These are phyloP conservation scores for Palaemon carinicauda DNA, from an alignment of 1,140 invertebrate genomes.

Conservation along the genomic window DNA sequence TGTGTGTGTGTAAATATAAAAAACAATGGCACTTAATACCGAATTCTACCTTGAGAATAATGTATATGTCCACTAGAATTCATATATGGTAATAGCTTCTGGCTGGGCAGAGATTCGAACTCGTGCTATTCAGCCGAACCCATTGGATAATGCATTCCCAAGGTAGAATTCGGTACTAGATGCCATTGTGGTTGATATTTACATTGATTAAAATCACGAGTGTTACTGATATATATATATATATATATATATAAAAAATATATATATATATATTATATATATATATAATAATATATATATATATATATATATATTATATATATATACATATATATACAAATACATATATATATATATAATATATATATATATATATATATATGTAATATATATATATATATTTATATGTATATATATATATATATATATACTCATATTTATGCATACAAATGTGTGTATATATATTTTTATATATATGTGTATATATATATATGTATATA, in stretches of 20 bases:
- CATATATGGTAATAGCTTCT: no score
- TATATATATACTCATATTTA: not conserved
- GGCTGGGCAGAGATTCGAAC: no score
- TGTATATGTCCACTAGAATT: no score
- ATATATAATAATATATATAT: not conserved
- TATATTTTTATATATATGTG: not conserved
- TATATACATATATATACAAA: not conserved
- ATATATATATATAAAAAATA: not conserved
- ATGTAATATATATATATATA: slow-evolving; percentile 9
- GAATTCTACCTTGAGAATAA: no score
- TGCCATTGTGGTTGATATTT: no score
- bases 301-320: not conserved
- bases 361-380: not conserved
- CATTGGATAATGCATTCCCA: no score
- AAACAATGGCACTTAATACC: no score
- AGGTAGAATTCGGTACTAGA: no score
- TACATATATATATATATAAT: not conserved
- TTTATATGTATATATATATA: not conserved
- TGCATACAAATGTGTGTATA: not conserved
- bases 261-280: not conserved
- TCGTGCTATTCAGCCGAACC: no score
- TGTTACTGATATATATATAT: not conserved
- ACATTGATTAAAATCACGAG: no score
- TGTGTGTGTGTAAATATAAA: no score
- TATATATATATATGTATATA: not conserved